Evolutionary conservation across 1,140 invertebrate genomes (phyloP).

Genomic region (Eurytemora carolleeae): DNA sequence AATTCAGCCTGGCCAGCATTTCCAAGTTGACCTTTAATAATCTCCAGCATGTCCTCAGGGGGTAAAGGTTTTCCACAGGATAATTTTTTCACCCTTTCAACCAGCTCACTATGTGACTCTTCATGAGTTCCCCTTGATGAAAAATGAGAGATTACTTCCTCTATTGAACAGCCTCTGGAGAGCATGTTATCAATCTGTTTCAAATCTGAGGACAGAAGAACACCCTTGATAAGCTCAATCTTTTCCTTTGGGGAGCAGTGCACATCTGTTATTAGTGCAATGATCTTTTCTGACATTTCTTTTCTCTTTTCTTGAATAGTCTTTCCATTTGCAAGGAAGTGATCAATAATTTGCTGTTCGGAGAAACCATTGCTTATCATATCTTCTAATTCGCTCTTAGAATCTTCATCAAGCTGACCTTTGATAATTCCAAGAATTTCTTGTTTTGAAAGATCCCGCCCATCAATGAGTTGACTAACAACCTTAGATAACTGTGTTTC

Average conservation of each 20-base stretch:
- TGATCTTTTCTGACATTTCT: background rate
- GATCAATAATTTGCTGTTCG: background rate
- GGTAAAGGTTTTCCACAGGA: background rate
- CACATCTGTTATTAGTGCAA: background rate
- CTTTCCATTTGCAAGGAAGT: background rate
- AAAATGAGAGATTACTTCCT: background rate
- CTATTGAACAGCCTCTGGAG: background rate
- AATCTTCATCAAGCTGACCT: background rate
- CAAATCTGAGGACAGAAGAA: background rate
- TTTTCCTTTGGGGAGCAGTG: background rate
- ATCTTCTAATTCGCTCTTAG: background rate
- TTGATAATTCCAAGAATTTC: background rate
- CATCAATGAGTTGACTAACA: background rate
- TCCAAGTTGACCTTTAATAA: background rate
- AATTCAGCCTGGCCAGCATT: background rate
- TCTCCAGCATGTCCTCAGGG: background rate
- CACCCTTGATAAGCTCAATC: background rate
- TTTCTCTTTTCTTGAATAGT: background rate
- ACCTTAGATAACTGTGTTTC: background rate
- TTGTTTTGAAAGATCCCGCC: background rate
- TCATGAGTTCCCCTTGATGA: background rate
- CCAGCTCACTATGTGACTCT: background rate
- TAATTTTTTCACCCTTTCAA: background rate
- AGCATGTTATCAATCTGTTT: background rate
- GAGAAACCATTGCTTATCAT: background rate